Evolutionary conservation across 2,888 invertebrate genomes (phyloP), one percentile per base, ranked within the genome.

Genomic region (Drosophila mimica): DNA sequence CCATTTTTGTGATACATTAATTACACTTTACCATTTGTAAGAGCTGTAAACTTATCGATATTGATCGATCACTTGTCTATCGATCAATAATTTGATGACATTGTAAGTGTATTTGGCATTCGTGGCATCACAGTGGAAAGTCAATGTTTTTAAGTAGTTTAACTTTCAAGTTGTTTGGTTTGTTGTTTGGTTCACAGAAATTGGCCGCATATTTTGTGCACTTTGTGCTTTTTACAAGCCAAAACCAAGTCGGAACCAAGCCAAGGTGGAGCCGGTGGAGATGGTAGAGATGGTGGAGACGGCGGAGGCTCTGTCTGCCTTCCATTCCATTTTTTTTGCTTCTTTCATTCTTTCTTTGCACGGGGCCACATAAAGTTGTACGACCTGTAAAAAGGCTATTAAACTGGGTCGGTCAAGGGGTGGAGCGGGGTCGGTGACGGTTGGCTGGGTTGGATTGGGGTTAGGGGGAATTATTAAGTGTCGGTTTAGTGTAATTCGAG

Each of bases 351-450:
- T 13, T 25, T 40, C 30, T 48, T 70, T 59, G 54, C 54, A 61
- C 60, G 66, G 69, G 28, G 46, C 70, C 31, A 76, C 86, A 82
- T 86, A 88, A 86, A 88, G 83, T 81, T 79, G 88, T 89, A 88
- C 88, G 88, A 88, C 88, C 89, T 82, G 88, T 83, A 89, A 88
- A 89, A 89, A 85, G 83, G 83, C 88, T 86, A 88, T 88, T 88
- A 88, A 88, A 85, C 83, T 76, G 88, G 70, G 68, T 65, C 71
- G 59, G 52, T 46, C 53, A 49, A 51, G 38, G 4, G 38, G 20
- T 8, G 38, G 20, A 31, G 36, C 20, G 51, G 59, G 20, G 20
- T n/a, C 17, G 17, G 20, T 13, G 13, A 31, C 20, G 4, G 54
- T 36, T 38, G n/a, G 28, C 17, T 57, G 31, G 25, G 31, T 53